Conservation (phyloP, 2,888 invertebrate genomes). For the Marasmarcha lunaedactyla region DNA sequence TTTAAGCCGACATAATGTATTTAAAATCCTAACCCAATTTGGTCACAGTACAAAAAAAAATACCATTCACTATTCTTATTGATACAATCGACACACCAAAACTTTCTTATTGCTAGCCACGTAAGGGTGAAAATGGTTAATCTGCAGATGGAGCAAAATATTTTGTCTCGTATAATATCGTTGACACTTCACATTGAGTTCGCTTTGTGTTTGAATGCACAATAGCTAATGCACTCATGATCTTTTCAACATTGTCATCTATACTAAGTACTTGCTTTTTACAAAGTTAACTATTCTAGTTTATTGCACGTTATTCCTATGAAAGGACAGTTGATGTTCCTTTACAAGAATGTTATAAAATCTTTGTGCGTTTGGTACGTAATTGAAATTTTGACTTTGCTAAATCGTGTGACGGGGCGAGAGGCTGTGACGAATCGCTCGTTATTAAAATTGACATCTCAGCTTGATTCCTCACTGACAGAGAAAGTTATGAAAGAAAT, state of each 20-base stretch:
- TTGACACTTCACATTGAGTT: slow-evolving; percentile 47
- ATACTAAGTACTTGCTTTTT: slow-evolving; percentile 50
- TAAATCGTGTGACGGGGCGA: slow-evolving; percentile 62
- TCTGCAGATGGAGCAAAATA: too few relatives aligned
- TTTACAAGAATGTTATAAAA: background rate
- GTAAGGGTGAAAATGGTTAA: slow-evolving; percentile 15
- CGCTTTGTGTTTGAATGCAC: slow-evolving; percentile 37
- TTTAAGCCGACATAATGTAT: slow-evolving; percentile 32
- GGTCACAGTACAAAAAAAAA: slow-evolving; percentile 28
- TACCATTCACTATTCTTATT: slow-evolving; percentile 7
- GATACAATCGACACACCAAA: background rate
- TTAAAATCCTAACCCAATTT: slow-evolving; percentile 56
- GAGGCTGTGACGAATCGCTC: slow-evolving; percentile 35
- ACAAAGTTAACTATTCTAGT: slow-evolving; percentile 12
- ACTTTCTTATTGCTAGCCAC: slow-evolving; percentile 6
- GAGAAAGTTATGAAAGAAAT: slow-evolving; percentile 16
- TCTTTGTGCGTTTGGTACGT: slow-evolving; percentile 24
- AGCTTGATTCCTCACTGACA: slow-evolving; percentile 27
- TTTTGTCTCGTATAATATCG: slow-evolving; percentile 26
- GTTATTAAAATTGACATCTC: slow-evolving; percentile 38
- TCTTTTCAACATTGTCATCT: slow-evolving; percentile 62
- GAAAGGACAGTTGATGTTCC: slow-evolving; percentile 14
- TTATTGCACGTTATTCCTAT: slow-evolving; percentile 4
- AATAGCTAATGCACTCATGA: slow-evolving; percentile 64
- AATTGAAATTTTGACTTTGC: slow-evolving; percentile 66